Percentiles rank a stretch among this genome's conserved stretches.
phyloP scores from a whole-genome alignment of 1,140 invertebrate species.

The Chymomyza costata region DNA sequence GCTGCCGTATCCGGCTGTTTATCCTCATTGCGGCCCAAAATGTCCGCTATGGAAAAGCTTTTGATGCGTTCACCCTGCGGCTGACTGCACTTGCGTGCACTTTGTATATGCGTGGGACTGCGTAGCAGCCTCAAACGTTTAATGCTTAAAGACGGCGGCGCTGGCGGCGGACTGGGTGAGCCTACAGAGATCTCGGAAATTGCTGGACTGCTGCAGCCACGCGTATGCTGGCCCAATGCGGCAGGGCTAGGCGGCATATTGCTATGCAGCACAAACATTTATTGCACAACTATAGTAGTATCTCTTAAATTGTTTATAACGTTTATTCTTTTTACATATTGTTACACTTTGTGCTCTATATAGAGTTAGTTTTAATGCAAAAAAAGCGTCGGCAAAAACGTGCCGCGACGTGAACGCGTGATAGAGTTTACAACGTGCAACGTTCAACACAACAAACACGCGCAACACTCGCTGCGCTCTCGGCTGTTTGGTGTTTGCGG shows the following conservation, averaged over 20 bases:
- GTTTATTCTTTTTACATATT: conserved; percentile 24
- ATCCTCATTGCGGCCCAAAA: conserved; percentile 81
- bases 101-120: conserved; percentile 31
- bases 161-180: conserved; percentile 62
- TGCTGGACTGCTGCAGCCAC: conserved; percentile 55
- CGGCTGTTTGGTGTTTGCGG: conserved; percentile 3
- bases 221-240: conserved; percentile 18
- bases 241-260: conserved; percentile 50
- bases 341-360: neutral
- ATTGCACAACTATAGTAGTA: too few relatives aligned
- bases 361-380: conserved; percentile 1
- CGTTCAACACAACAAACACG: conserved; percentile 58
- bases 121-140: conserved; percentile 79
- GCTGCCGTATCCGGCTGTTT: conserved; percentile 10
- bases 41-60: conserved; percentile 94
- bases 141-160: conserved; percentile 58
- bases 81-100: conserved; percentile 26
- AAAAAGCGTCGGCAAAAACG: conserved; percentile 65
- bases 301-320: too few relatives aligned
- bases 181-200: conserved; percentile 72
- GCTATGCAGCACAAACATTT: too few relatives aligned
- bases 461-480: conserved; percentile 30
- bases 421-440: conserved; percentile 47
- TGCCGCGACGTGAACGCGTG: conserved; percentile 21
- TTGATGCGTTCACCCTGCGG: conserved; percentile 80